A percentile compares a stretch with the other conserved stretches of the same genome.
These are phyloP conservation scores for Pituophis catenifer DNA, from an alignment of 2,113 vertebrate genomes.

Conservation along the genomic window DNA sequence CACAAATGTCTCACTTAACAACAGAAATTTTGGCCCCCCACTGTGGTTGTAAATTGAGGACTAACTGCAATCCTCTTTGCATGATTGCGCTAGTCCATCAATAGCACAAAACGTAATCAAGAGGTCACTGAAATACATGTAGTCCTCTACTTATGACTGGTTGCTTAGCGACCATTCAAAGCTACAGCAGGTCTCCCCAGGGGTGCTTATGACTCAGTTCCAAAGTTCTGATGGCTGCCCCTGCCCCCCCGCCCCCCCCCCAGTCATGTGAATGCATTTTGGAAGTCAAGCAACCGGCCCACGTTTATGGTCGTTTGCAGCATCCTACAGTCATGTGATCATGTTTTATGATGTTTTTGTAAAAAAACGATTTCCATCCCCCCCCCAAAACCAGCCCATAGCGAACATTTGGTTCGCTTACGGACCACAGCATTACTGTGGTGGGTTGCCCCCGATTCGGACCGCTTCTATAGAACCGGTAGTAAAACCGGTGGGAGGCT, in stretches of 20 bases:
- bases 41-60: no score
- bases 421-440: not conserved
- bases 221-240: not conserved
- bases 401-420: not conserved
- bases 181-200: not conserved
- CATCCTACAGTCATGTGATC: not conserved
- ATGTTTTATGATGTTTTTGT: not conserved
- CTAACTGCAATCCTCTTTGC: not conserved
- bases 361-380: not conserved
- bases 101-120: not conserved
- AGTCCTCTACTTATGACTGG: not conserved
- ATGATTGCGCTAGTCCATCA: not conserved
- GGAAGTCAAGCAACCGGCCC: not conserved
- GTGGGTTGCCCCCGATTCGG: no score
- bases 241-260: no score
- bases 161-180: not conserved
- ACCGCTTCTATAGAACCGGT: no score
- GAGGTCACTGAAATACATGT: not conserved
- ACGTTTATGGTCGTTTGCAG: not conserved
- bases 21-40: no score
- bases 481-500: no score
- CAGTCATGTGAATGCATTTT: not conserved
- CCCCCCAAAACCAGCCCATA: not conserved
- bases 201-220: not conserved
- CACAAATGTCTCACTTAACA: no score